phyloP scores from a whole-genome alignment of 2,797 vertebrate species.

The Chiroxiphia lanceolata region DNA sequence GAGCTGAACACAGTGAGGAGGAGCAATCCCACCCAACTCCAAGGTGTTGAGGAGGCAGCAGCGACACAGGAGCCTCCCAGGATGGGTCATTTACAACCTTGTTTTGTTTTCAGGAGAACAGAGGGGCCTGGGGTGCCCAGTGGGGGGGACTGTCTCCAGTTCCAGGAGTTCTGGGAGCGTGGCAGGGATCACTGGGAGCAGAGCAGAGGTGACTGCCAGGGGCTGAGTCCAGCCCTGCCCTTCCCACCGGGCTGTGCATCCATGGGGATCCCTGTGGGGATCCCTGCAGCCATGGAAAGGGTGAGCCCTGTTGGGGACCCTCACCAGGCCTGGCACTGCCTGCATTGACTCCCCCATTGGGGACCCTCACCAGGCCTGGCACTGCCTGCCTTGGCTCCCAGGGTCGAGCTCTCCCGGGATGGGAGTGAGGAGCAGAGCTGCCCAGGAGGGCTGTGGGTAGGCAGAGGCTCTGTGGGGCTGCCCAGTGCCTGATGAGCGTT shows the following conservation, averaged over 20 bases:
- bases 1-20: neutral
- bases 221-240: too few relatives aligned
- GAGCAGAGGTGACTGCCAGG: neutral
- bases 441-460: neutral
- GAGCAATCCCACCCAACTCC: neutral
- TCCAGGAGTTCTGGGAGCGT: neutral
- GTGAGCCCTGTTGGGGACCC: too few relatives aligned
- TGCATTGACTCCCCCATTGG: too few relatives aligned
- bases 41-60: neutral
- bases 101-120: neutral
- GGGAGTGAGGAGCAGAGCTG: neutral
- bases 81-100: neutral
- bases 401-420: neutral
- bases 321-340: too few relatives aligned
- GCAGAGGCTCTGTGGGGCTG: neutral
- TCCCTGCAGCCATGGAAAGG: too few relatives aligned
- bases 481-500: accelerated
- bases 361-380: too few relatives aligned
- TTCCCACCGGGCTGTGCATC: too few relatives aligned
- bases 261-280: too few relatives aligned
- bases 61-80: constrained; percentile 25
- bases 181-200: neutral
- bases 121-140: constrained; percentile 32
- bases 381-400: too few relatives aligned
- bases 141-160: constrained; percentile 41